A percentile compares a stretch with the other conserved stretches of the same genome.
Evolutionary conservation across 2,797 vertebrate genomes (phyloP).

Genomic region (Gila robusta): DNA sequence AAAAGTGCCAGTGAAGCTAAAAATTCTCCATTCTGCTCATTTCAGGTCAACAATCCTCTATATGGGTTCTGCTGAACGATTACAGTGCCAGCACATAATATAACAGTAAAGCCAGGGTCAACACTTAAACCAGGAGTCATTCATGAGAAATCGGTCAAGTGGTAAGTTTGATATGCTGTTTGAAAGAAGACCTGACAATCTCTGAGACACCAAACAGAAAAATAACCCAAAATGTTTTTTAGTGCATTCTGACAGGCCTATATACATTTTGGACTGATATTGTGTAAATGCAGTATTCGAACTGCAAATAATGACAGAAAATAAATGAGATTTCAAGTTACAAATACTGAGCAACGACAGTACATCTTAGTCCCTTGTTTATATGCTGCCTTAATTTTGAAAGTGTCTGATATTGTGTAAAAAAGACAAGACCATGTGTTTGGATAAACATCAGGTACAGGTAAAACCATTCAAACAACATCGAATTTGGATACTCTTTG

Average conservation of each 20-base stretch:
- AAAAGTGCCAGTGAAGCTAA: slow-evolving; percentile 77
- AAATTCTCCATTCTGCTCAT: slow-evolving; percentile 67
- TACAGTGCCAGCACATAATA: slow-evolving; percentile 71
- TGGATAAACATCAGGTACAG: slow-evolving; percentile 51
- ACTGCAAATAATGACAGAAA: slow-evolving; percentile 65
- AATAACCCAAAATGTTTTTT: slow-evolving; percentile 68
- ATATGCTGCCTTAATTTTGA: slow-evolving; percentile 53
- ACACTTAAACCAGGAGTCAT: slow-evolving; percentile 70
- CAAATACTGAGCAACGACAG: slow-evolving; percentile 54
- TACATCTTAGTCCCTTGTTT: slow-evolving; percentile 60
- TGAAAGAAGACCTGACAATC: slow-evolving; percentile 55
- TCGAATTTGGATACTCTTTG: slow-evolving; percentile 17
- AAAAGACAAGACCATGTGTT: slow-evolving; percentile 17
- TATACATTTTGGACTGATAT: slow-evolving; percentile 69
- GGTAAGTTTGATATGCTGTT: slow-evolving; percentile 65
- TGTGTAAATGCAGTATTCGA: slow-evolving; percentile 68
- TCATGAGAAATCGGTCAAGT: slow-evolving; percentile 65
- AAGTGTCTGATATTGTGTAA: slow-evolving; percentile 63
- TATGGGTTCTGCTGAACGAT: slow-evolving; percentile 66
- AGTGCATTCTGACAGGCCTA: slow-evolving; percentile 79
- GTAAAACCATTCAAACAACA: slow-evolving; percentile 44
- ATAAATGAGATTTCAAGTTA: slow-evolving; percentile 50
- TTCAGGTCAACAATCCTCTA: slow-evolving; percentile 74
- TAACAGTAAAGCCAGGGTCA: slow-evolving; percentile 67
- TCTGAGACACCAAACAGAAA: slow-evolving; percentile 54